Percentiles rank a stretch among this genome's conserved stretches.
Conservation (phyloP, 2,888 invertebrate genomes). For the Pandemis corylana region DNA sequence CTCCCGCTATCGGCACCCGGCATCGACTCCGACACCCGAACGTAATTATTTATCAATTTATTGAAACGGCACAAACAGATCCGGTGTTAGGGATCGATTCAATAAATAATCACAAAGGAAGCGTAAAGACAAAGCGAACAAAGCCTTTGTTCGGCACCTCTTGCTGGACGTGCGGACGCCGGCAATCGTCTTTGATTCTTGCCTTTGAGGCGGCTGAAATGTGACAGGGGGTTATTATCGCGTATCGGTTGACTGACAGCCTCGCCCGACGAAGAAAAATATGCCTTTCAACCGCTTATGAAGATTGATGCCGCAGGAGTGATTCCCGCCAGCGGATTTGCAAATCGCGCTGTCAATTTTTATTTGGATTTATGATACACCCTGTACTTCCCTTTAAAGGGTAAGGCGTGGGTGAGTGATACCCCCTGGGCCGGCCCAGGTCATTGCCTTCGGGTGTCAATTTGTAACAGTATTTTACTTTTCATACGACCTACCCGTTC, state of each 20-base stretch:
- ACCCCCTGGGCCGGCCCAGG: constrained; percentile 4
- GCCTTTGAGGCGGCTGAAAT: constrained; percentile 40
- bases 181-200: constrained; percentile 34
- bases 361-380: constrained; percentile 46
- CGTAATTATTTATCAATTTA: constrained; percentile 41
- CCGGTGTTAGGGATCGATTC: constrained; percentile 41
- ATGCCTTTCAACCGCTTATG: constrained; percentile 75
- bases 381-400: constrained; percentile 30
- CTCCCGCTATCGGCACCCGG: neutral
- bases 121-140: constrained; percentile 44
- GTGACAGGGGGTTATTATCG: constrained; percentile 57
- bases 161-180: constrained; percentile 31
- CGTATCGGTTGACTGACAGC: constrained; percentile 76
- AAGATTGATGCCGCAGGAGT: constrained; percentile 71
- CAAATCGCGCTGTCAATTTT: constrained; percentile 55
- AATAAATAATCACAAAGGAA: constrained; percentile 46
- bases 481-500: constrained; percentile 4
- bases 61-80: constrained; percentile 35
- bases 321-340: constrained; percentile 55
- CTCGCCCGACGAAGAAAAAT: constrained; percentile 73
- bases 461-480: constrained; percentile 23
- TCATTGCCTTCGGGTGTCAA: constrained; percentile 17
- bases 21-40: constrained; percentile 6
- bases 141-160: constrained; percentile 41
- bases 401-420: constrained; percentile 24